phyloP scores from a whole-genome alignment of 2,888 invertebrate species.

The Cinara cedri region DNA sequence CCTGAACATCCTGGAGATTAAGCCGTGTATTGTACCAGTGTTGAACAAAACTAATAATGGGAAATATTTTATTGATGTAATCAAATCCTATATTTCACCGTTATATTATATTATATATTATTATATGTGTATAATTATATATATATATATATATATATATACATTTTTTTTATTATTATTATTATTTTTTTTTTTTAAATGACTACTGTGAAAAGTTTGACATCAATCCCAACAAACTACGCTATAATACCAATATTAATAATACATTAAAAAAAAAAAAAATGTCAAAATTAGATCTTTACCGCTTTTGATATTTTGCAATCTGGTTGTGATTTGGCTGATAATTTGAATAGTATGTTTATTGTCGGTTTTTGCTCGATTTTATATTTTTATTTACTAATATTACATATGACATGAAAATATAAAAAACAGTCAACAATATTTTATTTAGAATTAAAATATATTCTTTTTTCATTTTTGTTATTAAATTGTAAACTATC shows the following conservation, averaged over 20 bases:
- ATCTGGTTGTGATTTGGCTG: slow-evolving; percentile 50
- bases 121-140: too few species aligned
- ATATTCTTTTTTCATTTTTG: not conserved
- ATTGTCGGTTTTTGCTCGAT: slow-evolving; percentile 11
- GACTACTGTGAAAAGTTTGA: slow-evolving; percentile 5
- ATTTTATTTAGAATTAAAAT: not conserved
- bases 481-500: not conserved
- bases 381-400: slow-evolving; percentile 9
- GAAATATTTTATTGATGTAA: slow-evolving; percentile 9
- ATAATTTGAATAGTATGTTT: slow-evolving; percentile 3
- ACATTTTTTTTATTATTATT: not conserved
- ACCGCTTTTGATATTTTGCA: slow-evolving; percentile 45
- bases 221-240: slow-evolving; percentile 1
- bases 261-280: not conserved
- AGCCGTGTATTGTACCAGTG: slow-evolving; percentile 1
- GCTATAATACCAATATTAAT: slow-evolving; percentile 16
- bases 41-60: slow-evolving; percentile 25
- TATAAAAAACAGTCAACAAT: slow-evolving; percentile 4
- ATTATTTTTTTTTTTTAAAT: not conserved
- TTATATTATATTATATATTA: slow-evolving; percentile 5
- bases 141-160: too few species aligned
- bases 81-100: not conserved
- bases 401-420: not conserved
- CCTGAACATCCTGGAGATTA: slow-evolving; percentile 97
- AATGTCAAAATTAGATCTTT: slow-evolving; percentile 10